Base-by-base conservation (phyloP, 2,113 vertebrate species). In the Protobothrops flavoviridis region DNA sequence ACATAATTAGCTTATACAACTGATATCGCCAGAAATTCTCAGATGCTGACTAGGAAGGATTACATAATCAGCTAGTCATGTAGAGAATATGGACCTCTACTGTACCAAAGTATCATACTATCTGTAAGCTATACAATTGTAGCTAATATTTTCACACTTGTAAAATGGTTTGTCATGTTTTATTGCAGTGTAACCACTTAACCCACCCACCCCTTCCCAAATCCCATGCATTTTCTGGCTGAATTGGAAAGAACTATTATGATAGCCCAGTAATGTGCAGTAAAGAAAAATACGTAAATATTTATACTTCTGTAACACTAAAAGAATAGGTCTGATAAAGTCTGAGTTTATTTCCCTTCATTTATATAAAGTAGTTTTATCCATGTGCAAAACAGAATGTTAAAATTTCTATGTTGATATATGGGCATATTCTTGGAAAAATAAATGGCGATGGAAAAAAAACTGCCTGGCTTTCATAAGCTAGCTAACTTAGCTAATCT, bases 251-350 rank as follows among this genome's bases (percentile, higher is more conserved):
- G 64, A 74, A 74, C 64, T 33, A 86, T 13, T 26, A 95, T 92
- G 15, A 95, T 94, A 91, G 87, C 93, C 87, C 4, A 81, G 85
- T 95, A 88, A 57, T 94, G 55, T 91, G 33, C 56, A 92, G 90
- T 94, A 92, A 94, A 92, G 92, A 92, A 88, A 95, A 95, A 95
- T 95, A 91, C 85, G 92, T 69, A 74, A 17, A 74, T 74, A 33
- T 20, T 92, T 90, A 91, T 53, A 92, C 8, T 48, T 59, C 4
- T 23, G 56, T 94, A 26, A 56, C 88, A 92, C 94, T 52, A 33
- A 87, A 4, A 0, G 94, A 93, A 86, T 7, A 52, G 29, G 4
- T 7, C 48, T 45, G 15, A 21, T 87, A 93, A 94, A 91, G 21
- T 81, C 90, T 74, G 52, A 2, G 2, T 53, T 53, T 55, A 10